Evolutionary conservation across 2,797 vertebrate species (phyloP).

Genomic region (Semaprochilodus insignis): DNA sequence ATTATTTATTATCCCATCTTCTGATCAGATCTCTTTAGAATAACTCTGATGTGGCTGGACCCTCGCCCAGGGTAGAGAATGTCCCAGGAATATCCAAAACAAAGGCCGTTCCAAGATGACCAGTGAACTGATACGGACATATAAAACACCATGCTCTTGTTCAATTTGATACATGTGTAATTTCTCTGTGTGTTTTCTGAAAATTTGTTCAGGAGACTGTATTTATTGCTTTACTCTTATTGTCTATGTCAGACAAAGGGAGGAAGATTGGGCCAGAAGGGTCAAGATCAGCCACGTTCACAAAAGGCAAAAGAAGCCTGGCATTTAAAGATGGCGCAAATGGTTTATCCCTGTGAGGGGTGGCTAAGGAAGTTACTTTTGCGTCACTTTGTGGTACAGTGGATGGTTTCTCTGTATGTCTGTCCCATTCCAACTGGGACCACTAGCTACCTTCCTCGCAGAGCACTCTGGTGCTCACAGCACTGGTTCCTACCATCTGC

Average conservation of each 20-base stretch:
- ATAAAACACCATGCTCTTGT: background rate
- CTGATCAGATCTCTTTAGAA: constrained; percentile 1
- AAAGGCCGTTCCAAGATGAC: background rate
- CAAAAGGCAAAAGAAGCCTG: background rate
- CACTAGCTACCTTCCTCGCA: too few relatives aligned
- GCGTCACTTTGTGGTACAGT: too few relatives aligned
- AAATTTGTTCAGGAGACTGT: constrained; percentile 36
- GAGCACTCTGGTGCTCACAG: too few relatives aligned
- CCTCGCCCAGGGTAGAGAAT: background rate
- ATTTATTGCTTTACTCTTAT: background rate
- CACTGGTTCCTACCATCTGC: too few relatives aligned
- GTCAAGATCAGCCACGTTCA: background rate
- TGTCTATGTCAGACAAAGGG: background rate
- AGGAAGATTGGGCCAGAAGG: background rate
- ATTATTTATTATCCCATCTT: background rate
- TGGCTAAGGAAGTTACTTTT: too few relatives aligned
- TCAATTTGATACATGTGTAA: constrained; percentile 40
- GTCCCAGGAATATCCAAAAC: background rate
- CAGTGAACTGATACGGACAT: background rate
- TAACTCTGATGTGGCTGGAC: background rate
- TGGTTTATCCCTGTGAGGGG: too few relatives aligned
- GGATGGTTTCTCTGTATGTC: too few relatives aligned
- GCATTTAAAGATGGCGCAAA: background rate
- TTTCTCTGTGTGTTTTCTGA: constrained; percentile 41
- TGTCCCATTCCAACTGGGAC: too few relatives aligned